These are phyloP conservation scores for Apeira syringaria DNA, from an alignment of 2,888 invertebrate genomes.

Conservation along the genomic window DNA sequence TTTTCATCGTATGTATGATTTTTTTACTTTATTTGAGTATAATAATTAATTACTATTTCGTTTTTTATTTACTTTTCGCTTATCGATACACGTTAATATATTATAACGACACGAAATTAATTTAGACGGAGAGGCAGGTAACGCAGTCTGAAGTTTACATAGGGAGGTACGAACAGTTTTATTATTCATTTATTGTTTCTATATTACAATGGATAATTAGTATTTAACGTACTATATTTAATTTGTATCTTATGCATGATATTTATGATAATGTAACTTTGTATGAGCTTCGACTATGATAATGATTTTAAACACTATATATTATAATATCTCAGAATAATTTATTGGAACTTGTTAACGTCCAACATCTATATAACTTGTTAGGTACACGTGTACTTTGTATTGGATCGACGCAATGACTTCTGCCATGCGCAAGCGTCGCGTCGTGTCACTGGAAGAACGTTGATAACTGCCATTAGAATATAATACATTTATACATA, in stretches of 20 bases:
- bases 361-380: constrained; percentile 45
- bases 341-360: constrained; percentile 39
- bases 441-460: constrained; percentile 40
- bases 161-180: constrained; percentile 57
- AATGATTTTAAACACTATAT: constrained; percentile 24
- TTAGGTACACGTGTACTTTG: constrained; percentile 1
- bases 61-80: constrained; percentile 51
- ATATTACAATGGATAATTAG: constrained; percentile 57
- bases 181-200: constrained; percentile 82
- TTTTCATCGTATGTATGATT: constrained; percentile 59
- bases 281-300: constrained; percentile 65
- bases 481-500: constrained; percentile 64
- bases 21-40: constrained; percentile 35
- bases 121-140: constrained; percentile 35
- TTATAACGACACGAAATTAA: constrained; percentile 19
- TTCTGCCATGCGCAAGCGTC: constrained; percentile 47
- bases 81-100: constrained; percentile 30
- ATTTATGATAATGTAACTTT: constrained; percentile 50
- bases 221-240: constrained; percentile 48
- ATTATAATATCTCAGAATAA: constrained; percentile 17
- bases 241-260: constrained; percentile 58
- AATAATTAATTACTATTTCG: constrained; percentile 21
- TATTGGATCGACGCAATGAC: constrained; percentile 17
- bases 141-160: constrained; percentile 47
- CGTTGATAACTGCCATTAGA: constrained; percentile 80